Percentiles rank a stretch among this genome's conserved stretches.
phyloP scores from a whole-genome alignment of 2,888 invertebrate species.

The Petrolisthes manimaculis region DNA sequence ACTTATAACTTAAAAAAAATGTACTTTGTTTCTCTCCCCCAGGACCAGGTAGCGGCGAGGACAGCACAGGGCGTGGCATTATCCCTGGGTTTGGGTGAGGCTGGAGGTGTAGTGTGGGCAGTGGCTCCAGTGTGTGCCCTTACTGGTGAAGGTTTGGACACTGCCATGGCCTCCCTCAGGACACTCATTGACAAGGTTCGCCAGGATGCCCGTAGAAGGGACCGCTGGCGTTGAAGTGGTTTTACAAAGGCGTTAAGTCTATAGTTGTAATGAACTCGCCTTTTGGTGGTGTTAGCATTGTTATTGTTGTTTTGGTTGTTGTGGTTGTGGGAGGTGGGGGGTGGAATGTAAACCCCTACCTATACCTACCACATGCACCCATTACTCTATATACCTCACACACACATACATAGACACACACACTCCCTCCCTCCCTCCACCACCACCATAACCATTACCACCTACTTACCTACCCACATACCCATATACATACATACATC shows the following conservation, averaged over 20 bases:
- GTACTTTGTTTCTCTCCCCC: not conserved
- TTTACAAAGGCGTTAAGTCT: not conserved
- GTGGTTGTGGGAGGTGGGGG: not conserved
- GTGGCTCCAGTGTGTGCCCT: conserved; percentile 96
- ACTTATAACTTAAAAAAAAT: not conserved
- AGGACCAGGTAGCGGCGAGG: conserved; percentile 61
- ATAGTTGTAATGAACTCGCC: not conserved
- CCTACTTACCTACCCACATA: not conserved
- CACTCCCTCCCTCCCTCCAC: not conserved
- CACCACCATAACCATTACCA: not conserved
- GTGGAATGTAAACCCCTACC: not conserved
- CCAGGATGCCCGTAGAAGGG: conserved; percentile 17
- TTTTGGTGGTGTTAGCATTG: too few relatives aligned
- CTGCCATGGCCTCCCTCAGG: conserved; percentile 92
- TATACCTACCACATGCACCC: not conserved
- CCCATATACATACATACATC: conserved; percentile 5
- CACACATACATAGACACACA: not conserved
- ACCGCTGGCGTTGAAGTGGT: conserved; percentile 14
- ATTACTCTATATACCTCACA: not conserved
- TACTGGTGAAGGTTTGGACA: conserved; percentile 95
- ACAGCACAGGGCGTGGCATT: conserved; percentile 75
- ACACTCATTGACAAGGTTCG: conserved; percentile 83
- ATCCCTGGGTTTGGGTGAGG: conserved; percentile 85
- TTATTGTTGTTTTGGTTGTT: not conserved
- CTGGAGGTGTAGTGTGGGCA: conserved; percentile 82